These are phyloP conservation scores for Acanthosoma haemorrhoidale DNA, from an alignment of 2,888 invertebrate species.

Conservation along the genomic window DNA sequence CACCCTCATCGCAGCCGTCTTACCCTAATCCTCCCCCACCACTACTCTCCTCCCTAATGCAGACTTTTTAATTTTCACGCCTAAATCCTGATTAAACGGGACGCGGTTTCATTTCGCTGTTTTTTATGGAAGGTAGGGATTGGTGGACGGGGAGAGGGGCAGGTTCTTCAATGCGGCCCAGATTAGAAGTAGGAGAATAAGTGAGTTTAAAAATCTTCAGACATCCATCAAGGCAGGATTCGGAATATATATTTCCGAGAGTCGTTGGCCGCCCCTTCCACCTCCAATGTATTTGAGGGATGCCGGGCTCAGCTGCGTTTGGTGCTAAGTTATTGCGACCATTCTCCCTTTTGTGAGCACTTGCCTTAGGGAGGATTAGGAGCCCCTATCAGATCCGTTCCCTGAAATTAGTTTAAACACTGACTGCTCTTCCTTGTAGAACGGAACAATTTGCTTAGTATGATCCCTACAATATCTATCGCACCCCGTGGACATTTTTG, in stretches of 20 bases:
- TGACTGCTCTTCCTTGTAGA: not conserved
- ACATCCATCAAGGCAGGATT: not conserved
- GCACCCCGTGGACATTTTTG: too few relatives aligned
- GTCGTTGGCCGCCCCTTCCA: too few relatives aligned
- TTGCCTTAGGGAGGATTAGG: not conserved
- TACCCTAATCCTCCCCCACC: too few relatives aligned
- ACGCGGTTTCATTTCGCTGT: not conserved
- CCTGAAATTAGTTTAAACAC: conserved; percentile 5
- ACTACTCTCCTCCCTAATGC: too few relatives aligned
- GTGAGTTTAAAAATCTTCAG: not conserved
- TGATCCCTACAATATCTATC: too few relatives aligned
- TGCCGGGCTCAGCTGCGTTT: not conserved
- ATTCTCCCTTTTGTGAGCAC: not conserved
- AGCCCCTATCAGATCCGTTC: not conserved
- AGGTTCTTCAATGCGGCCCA: too few relatives aligned
- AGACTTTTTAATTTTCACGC: not conserved
- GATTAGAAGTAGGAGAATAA: conserved; percentile 1
- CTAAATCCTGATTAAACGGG: not conserved
- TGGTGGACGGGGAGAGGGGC: not conserved
- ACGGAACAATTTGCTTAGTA: not conserved
- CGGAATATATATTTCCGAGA: conserved; percentile 5
- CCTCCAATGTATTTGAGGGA: too few relatives aligned
- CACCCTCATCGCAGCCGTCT: too few relatives aligned
- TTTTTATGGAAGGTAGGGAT: too few relatives aligned
- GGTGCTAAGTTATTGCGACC: not conserved